Base-by-base conservation (phyloP, 2,113 vertebrate genomes). In the Marmota monax region DNA sequence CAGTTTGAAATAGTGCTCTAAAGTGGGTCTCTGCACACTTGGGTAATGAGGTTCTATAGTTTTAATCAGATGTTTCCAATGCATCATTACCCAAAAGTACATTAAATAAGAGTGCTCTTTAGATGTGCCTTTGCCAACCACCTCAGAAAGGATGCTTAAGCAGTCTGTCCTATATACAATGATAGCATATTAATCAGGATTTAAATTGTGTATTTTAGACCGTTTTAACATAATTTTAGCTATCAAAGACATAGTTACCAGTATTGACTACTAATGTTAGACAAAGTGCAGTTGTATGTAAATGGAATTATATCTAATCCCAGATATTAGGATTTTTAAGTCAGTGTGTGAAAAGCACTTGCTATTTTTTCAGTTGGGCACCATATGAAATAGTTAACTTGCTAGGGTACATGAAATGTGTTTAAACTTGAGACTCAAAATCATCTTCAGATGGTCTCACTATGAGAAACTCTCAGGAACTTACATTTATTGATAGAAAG, bases 191-290 rank as follows among this genome's bases (percentile, higher is more conserved):
- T 78, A 94, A 83, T 37, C 56, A 88, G 29, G 8, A 90, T 48
- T 92, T 79, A 90, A 74, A 32, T 76, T 8, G 77, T 86, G 23
- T 42, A 67, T 92, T 91, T 95, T 95, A 80, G 85, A 51, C 53
- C 67, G 37, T 79, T 96, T 92, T 70, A 88, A 85, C 16, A 51
- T 82, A 61, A 77, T 94, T 92, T 96, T 94, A 89, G 58, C 73
- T 79, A 9, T 86, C 17, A 34, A 58, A 84, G 34, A 88, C 14
- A 37, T 0, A 87, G 20, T 83, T 39, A 93, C 4, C 86, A 79
- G 18, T 85, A 2, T 73, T 88, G 17, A 79, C 42, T 84, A 48
- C 45, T 79, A 23, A 63, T 89, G 27, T 92, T 48, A 88, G 34
- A n/a, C 91, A 80, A 88, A n/a, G 45, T 88, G 58, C 74, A 93